phyloP scores from a whole-genome alignment of 2,888 invertebrate species.

The Campaea margaritaria region DNA sequence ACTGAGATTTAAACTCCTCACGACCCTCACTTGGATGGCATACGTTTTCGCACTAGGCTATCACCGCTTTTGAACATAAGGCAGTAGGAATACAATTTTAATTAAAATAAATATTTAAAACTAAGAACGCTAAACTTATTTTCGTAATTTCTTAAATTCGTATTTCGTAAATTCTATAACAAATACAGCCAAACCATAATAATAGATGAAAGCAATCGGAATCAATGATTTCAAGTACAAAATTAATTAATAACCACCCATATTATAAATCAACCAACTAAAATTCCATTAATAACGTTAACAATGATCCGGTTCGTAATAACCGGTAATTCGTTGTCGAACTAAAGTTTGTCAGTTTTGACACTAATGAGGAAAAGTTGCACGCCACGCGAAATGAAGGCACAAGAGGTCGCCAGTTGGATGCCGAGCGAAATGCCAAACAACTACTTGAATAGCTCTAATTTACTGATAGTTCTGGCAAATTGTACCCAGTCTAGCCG shows the following conservation, averaged over 20 bases:
- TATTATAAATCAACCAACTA: slow-evolving; percentile 27
- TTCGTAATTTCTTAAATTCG: no score
- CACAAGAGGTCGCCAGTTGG: slow-evolving; percentile 36
- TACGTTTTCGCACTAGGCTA: no score
- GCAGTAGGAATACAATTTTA: no score
- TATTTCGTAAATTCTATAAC: no score
- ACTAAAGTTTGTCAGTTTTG: slow-evolving; percentile 54
- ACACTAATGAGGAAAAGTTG: slow-evolving; percentile 64
- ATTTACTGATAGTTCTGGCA: slow-evolving; percentile 22
- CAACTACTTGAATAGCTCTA: slow-evolving; percentile 21
- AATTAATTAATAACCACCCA: slow-evolving; percentile 27
- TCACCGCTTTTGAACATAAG: no score
- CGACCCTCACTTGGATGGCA: no score
- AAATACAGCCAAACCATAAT: no score
- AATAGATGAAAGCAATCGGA: no score
- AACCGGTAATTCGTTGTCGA: slow-evolving; percentile 58
- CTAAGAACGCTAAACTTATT: no score
- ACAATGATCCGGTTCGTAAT: slow-evolving; percentile 51
- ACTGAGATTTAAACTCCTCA: no score
- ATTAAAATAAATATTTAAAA: no score
- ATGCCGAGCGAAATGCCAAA: slow-evolving; percentile 30
- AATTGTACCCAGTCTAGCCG: neutral
- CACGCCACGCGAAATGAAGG: slow-evolving; percentile 55
- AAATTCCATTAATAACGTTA: slow-evolving; percentile 42
- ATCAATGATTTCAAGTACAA: neutral